Base-by-base conservation (phyloP, 53 echinoderm and acorn worm genomes). In the Glandiceps talaboti region DNA sequence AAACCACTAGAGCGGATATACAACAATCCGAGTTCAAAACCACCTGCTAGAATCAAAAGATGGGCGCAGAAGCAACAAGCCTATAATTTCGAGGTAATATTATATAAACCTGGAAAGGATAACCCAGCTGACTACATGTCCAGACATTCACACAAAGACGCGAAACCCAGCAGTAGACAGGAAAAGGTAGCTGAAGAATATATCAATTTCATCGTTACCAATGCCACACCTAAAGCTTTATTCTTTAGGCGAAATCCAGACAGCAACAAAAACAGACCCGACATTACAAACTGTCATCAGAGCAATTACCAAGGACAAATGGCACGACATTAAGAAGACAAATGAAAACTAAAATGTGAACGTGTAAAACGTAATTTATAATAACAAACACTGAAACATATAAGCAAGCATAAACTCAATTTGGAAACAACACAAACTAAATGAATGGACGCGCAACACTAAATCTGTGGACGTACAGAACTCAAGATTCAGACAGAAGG, bases 121-220 rank as follows among this genome's bases (percentile, higher is more conserved):
- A 89, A 89, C 77, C 89, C 89, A 14, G 85, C 89, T 26, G 86
- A 89, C 77, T 85, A 89, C 73, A 31, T 85, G 89, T 89, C 89
- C 14, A 82, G 86, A 64, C 89, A 89, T 73, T 86, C 86, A 29
- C 31, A 31, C 28, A 30, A 25, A 31, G 74, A 20, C 31, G 74
- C 26, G n/a, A 27, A 1, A n/a, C n/a, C 1, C 27, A 26, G 27
- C 33, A 33, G 45, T 72, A 27, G 75, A 75, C 27, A 75, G 25
- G 75, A 75, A 25, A 75, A 75, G 29, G n/a, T 74, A 0, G 79
- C 79, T 30, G 83, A 87, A 28, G 30, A 87, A 75, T 80, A 31
- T 33, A 28, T 87, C 77, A 86, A 64, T 31, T 86, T 77, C 77
- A 32, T 86, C 31, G 76, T 78, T 29, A 30, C 14, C 29, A 32